phyloP scores from a whole-genome alignment of 2,113 vertebrate species.

The Larimichthys polyactis region DNA sequence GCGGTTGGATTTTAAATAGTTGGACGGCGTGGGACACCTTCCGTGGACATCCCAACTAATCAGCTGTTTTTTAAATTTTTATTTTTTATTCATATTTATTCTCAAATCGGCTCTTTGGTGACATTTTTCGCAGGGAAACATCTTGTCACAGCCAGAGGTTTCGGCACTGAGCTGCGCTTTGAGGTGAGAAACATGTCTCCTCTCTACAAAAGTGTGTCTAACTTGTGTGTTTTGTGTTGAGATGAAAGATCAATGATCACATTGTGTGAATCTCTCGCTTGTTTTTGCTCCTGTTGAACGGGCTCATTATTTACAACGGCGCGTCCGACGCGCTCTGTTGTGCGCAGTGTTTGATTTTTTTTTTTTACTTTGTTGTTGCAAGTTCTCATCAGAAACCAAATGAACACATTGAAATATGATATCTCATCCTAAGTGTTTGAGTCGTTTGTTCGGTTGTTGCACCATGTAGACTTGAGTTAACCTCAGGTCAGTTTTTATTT shows the following conservation, averaged over 20 bases:
- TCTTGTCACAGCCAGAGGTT: conserved; percentile 40
- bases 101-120: conserved; percentile 24
- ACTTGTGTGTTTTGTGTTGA: conserved; percentile 16
- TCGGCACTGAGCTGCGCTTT: conserved; percentile 52
- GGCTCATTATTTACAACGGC: conserved; percentile 24
- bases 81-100: not conserved
- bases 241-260: not conserved
- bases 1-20: conserved; percentile 71
- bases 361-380: conserved; percentile 54
- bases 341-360: conserved; percentile 32
- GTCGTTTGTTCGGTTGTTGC: not conserved
- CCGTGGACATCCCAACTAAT: conserved; percentile 45
- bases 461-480: conserved; percentile 8
- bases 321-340: not conserved
- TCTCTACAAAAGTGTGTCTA: conserved; percentile 32
- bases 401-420: not conserved
- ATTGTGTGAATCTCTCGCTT: not conserved
- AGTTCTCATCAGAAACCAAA: conserved; percentile 33
- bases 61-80: not conserved
- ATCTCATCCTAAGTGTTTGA: not conserved
- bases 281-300: conserved; percentile 12
- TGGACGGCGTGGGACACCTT: conserved; percentile 39
- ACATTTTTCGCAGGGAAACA: conserved; percentile 41
- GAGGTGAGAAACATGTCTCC: conserved; percentile 73
- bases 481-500: conserved; percentile 13